Evolutionary conservation across 2,888 invertebrate genomes (phyloP).

Genomic region (Volucella inanis): DNA sequence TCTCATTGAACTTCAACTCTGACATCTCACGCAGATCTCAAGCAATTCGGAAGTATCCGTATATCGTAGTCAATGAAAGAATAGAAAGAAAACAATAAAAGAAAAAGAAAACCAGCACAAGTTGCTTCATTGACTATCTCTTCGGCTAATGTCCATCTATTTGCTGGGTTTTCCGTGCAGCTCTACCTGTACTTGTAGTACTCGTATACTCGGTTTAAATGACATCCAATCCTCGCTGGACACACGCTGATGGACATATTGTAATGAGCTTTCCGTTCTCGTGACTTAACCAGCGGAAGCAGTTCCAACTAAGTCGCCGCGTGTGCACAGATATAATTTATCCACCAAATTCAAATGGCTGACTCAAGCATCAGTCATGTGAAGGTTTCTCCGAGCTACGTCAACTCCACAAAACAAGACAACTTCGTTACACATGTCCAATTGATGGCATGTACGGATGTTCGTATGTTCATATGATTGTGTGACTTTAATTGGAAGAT

Average conservation of each 20-base stretch:
- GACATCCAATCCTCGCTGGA: conserved; percentile 53
- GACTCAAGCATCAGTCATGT: conserved; percentile 9
- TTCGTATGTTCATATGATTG: neutral
- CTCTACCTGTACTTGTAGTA: neutral
- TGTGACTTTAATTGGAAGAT: conserved; percentile 67
- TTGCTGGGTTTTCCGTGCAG: conserved; percentile 1
- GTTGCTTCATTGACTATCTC: conserved; percentile 60
- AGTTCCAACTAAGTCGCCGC: conserved; percentile 23
- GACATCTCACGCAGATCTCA: conserved; percentile 24
- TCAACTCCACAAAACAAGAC: conserved; percentile 58
- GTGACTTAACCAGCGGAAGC: conserved; percentile 55
- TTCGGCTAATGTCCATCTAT: neutral
- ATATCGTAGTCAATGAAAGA: too few relatives aligned
- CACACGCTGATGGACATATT: conserved; percentile 66
- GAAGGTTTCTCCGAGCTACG: conserved; percentile 18
- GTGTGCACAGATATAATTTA: conserved; percentile 48
- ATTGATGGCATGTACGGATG: conserved; percentile 4
- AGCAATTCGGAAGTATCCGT: conserved; percentile 10
- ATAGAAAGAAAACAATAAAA: neutral
- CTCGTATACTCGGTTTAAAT: conserved; percentile 9
- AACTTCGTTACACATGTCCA: conserved; percentile 64
- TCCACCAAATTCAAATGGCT: conserved; percentile 48
- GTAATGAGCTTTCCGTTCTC: conserved; percentile 67
- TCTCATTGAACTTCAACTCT: neutral
- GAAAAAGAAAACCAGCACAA: conserved; percentile 41